Conservation (phyloP, 2,888 invertebrate species). For the Xestia ashworthii region DNA sequence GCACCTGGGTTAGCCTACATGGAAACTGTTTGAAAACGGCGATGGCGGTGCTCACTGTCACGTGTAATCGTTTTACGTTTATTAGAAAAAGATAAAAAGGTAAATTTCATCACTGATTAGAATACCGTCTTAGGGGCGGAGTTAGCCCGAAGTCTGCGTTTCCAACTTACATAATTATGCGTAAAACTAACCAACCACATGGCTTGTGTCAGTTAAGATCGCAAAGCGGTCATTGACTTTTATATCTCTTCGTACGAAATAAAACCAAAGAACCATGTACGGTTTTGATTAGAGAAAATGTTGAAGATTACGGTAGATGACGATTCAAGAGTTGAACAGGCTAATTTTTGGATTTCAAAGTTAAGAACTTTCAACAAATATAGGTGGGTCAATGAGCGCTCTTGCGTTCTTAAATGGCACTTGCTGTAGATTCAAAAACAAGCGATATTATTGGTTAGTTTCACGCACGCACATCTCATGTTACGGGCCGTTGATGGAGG, state of each 20-base stretch:
- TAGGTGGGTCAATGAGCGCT: too few species aligned
- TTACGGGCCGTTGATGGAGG: not conserved
- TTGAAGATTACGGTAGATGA: too few species aligned
- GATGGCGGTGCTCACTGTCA: constrained; percentile 31
- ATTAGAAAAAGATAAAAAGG: not conserved
- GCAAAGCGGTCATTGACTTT: too few species aligned
- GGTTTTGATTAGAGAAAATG: too few species aligned
- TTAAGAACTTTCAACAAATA: too few species aligned
- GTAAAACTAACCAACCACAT: not conserved
- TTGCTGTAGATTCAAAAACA: not conserved
- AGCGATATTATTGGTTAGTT: not conserved
- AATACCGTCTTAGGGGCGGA: too few species aligned
- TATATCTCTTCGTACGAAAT: too few species aligned
- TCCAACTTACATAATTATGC: not conserved
- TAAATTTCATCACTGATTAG: not conserved
- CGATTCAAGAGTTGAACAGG: too few species aligned
- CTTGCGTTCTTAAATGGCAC: too few species aligned
- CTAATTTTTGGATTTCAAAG: too few species aligned
- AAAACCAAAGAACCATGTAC: too few species aligned
- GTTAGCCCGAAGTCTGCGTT: not conserved
- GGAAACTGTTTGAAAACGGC: constrained; percentile 46
- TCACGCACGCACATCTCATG: not conserved
- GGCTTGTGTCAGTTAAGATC: not conserved
- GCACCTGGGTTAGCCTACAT: constrained; percentile 17
- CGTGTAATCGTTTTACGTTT: not conserved